phyloP scores from a whole-genome alignment of 2,113 vertebrate species.

The Spea bombifrons region DNA sequence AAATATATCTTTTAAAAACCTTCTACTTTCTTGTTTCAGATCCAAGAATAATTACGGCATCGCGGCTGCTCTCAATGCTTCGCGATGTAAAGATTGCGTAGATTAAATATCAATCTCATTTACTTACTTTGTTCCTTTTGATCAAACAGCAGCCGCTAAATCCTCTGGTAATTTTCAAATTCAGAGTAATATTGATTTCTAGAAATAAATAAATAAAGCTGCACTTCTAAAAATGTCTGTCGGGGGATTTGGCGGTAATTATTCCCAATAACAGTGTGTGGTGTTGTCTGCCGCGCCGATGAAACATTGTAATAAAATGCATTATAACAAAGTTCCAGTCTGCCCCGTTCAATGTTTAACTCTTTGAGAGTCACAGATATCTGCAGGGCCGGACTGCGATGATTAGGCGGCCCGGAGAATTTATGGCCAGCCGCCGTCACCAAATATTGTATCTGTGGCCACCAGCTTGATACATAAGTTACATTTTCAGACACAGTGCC shows the following conservation, averaged over 20 bases:
- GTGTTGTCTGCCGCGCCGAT: neutral
- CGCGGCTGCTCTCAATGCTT: neutral
- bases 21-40: neutral
- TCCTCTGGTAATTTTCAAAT: slow-evolving; percentile 36
- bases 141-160: slow-evolving; percentile 27
- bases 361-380: no score
- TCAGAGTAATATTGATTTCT: slow-evolving; percentile 38
- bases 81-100: neutral
- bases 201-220: neutral
- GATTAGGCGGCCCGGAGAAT: no score
- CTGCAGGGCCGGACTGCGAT: no score
- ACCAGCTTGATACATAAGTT: no score
- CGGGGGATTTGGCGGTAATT: slow-evolving; percentile 15
- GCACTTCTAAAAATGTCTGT: neutral
- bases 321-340: neutral
- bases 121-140: slow-evolving; percentile 11
- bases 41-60: slow-evolving; percentile 14
- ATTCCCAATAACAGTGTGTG: neutral
- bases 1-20: neutral
- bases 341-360: neutral
- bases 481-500: no score
- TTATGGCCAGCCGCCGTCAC: no score
- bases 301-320: neutral
- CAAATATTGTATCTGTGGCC: no score
- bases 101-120: slow-evolving; percentile 33